phyloP scores from a whole-genome alignment of 2,888 invertebrate genomes.

The Trileptium ribeirensis region DNA sequence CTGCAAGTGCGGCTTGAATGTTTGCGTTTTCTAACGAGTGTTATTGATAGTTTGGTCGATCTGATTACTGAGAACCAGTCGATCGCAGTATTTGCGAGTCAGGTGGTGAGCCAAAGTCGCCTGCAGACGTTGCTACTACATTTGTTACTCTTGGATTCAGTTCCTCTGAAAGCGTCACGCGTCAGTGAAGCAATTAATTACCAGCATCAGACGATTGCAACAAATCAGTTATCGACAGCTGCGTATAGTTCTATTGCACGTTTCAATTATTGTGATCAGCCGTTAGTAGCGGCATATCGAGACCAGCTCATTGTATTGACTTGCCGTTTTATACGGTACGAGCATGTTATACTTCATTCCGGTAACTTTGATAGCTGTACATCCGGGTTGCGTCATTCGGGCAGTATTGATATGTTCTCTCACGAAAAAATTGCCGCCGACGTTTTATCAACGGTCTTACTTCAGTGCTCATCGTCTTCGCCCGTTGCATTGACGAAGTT shows the following conservation, averaged over 20 bases:
- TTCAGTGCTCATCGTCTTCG: not conserved
- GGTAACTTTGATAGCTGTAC: too few relatives aligned
- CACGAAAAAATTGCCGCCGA: not conserved
- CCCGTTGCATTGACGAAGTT: not conserved
- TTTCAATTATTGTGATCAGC: not conserved
- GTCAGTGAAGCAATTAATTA: not conserved
- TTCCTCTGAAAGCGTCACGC: too few relatives aligned
- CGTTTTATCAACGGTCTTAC: not conserved
- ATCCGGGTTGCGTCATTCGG: too few relatives aligned
- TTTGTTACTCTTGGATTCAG: not conserved
- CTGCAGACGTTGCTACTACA: constrained; percentile 13
- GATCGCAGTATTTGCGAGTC: not conserved
- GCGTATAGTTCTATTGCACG: not conserved
- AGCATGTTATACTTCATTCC: not conserved
- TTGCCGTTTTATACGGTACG: not conserved
- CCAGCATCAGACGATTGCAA: not conserved
- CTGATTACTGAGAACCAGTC: not conserved
- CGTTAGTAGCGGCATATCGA: not conserved
- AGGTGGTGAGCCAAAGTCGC: not conserved
- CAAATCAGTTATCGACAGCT: not conserved
- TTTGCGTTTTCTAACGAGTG: not conserved
- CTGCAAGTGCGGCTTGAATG: not conserved
- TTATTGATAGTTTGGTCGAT: not conserved
- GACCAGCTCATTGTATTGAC: not conserved
- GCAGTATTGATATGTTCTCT: too few relatives aligned